Evolutionary conservation across 2,888 invertebrate species (phyloP), one percentile per base, ranked within the genome.

Genomic region (Pollenia griseotomentosa): DNA sequence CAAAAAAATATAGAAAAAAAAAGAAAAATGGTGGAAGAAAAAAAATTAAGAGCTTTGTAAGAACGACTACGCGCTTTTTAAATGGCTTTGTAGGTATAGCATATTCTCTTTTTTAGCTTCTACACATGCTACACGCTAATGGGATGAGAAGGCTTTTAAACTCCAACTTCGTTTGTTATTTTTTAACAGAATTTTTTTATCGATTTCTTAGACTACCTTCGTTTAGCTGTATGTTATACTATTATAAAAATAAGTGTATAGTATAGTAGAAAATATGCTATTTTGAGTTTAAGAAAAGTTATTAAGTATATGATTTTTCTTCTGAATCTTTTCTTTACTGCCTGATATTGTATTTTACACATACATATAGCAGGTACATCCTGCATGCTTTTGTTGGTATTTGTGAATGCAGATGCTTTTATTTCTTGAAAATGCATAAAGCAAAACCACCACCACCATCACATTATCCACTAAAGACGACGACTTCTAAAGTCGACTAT

Each of bases 241-340:
- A n/a, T 55, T 23, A 19, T 57, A 19, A 42, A 14, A 55, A 55
- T 55, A 57, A 5, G 12, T 57, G 57, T 10, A 68, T 55, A 63
- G 40, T 63, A 16, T 42, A 63, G 11, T 44, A 11, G 5, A 7
- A 63, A 44, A 65, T 53, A 23, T 79, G 42, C 57, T 80, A 16
- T 33, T 55, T 46, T 65, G 46, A 55, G 33, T 73, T 81, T 81
- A 61, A 63, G 63, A 65, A 55, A 73, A 55, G 55, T 81, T 81
- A 71, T 81, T 71, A 73, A 55, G 65, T 57, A 44, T 46, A 48
- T 40, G 16, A 16, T 71, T 65, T 80, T 55, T 77, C 10, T 33
- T 3, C 2, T 23, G 12, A n/a, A 63, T 65, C 42, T 53, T 23
- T 66, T 68, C 68, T 74, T 66, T 48, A 48, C 40, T 73, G 33